Percentiles rank a stretch among this genome's conserved stretches.
Conservation (phyloP, 2,888 invertebrate species). For the Polyommatus icarus region DNA sequence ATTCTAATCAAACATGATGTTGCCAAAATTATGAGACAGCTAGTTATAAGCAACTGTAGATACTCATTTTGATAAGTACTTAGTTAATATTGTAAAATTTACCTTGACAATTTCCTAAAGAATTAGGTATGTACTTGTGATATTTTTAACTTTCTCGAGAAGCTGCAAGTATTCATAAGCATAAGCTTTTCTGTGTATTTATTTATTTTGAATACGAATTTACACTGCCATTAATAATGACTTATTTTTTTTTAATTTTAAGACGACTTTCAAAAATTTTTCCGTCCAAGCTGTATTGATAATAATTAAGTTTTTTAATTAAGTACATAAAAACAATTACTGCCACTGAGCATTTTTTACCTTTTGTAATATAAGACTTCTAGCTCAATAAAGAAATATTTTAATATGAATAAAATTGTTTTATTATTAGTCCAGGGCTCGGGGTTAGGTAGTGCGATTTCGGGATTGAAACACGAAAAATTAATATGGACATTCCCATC, state of each 20-base stretch:
- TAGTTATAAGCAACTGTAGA: constrained; percentile 52
- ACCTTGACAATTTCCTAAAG: constrained; percentile 28
- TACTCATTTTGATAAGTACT: constrained; percentile 53
- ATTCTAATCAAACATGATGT: constrained; percentile 49
- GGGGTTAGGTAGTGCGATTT: too few relatives aligned
- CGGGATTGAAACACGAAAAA: too few relatives aligned
- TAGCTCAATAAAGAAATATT: constrained; percentile 27
- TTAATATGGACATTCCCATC: too few relatives aligned
- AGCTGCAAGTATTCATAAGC: constrained; percentile 35
- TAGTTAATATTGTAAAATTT: constrained; percentile 43
- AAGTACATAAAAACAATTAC: background rate
- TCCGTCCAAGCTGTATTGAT: background rate
- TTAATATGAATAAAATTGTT: constrained; percentile 1
- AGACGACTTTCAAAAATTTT: constrained; percentile 41
- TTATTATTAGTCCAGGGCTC: too few relatives aligned
- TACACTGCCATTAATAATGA: constrained; percentile 69
- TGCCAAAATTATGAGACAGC: constrained; percentile 55
- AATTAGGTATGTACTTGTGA: constrained; percentile 59
- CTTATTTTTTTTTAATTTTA: constrained; percentile 54
- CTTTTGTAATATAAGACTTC: constrained; percentile 26
- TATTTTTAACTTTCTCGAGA: constrained; percentile 51
- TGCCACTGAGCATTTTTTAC: constrained; percentile 29
- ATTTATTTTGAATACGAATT: constrained; percentile 58
- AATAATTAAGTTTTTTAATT: background rate
- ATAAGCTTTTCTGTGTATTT: constrained; percentile 47